Evolutionary conservation across 2,888 invertebrate species (phyloP).

Genomic region (Monochamus alternatus): DNA sequence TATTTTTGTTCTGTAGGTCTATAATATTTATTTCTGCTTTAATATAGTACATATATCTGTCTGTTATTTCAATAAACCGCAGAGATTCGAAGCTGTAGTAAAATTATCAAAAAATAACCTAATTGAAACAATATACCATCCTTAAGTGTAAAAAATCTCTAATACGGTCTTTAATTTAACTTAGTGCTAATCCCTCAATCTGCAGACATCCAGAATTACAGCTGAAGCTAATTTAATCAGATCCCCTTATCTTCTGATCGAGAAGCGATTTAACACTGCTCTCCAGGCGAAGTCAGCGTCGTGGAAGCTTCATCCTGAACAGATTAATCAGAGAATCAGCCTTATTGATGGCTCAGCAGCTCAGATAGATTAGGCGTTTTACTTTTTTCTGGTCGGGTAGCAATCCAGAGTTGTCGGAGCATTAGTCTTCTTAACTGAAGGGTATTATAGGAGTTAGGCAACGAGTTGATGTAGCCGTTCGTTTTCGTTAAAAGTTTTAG

Average conservation of each 20-base stretch:
- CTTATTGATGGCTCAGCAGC: slow-evolving; percentile 58
- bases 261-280: slow-evolving; percentile 44
- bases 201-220: slow-evolving; percentile 54
- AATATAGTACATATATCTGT: no score
- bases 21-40: no score
- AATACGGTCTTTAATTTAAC: slow-evolving; percentile 40
- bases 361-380: slow-evolving; percentile 49
- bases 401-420: background rate
- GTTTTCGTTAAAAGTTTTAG: background rate
- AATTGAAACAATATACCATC: no score
- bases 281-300: slow-evolving; percentile 50
- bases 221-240: slow-evolving; percentile 52
- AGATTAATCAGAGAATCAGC: slow-evolving; percentile 58
- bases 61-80: no score
- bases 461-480: background rate
- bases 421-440: background rate
- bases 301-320: slow-evolving; percentile 46
- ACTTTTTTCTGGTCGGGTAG: slow-evolving; percentile 33
- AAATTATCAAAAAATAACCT: no score
- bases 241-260: slow-evolving; percentile 58
- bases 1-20: no score
- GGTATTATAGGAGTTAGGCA: background rate
- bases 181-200: slow-evolving; percentile 26
- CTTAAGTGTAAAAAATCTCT: no score
- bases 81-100: no score